phyloP scores from a whole-genome alignment of 2,113 vertebrate species.

The Zeus faber region DNA sequence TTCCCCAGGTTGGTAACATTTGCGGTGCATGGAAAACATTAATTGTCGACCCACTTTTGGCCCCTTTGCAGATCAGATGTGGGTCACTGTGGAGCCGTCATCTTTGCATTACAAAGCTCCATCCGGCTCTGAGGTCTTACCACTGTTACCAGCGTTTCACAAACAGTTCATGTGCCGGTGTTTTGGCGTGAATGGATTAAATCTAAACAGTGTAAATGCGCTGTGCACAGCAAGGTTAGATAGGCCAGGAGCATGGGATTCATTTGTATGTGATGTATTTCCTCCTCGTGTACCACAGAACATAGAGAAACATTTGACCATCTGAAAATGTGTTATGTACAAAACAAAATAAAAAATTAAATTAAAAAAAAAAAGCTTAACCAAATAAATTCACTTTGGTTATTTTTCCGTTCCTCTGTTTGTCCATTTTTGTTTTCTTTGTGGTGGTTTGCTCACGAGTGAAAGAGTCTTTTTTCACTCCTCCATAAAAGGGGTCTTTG shows the following conservation, averaged over 20 bases:
- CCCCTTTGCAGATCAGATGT: constrained; percentile 12
- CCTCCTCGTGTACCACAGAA: too few relatives aligned
- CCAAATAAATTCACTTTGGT: too few relatives aligned
- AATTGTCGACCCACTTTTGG: not conserved
- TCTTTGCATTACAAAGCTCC: not conserved
- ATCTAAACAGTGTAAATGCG: constrained; percentile 16
- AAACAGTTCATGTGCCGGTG: too few relatives aligned
- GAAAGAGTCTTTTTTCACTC: constrained; percentile 4
- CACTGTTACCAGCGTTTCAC: too few relatives aligned
- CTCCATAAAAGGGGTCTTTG: constrained; percentile 41
- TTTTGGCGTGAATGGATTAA: constrained; percentile 5
- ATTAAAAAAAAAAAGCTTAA: not conserved
- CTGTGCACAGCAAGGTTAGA: too few relatives aligned
- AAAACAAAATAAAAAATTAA: not conserved
- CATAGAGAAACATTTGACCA: too few relatives aligned
- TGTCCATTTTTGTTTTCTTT: not conserved
- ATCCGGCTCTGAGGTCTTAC: too few relatives aligned
- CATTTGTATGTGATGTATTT: constrained; percentile 57
- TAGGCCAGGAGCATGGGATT: constrained; percentile 34
- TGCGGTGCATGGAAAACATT: constrained; percentile 15
- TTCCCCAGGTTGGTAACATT: constrained; percentile 40
- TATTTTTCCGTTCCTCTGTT: constrained; percentile 12
- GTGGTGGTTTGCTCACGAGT: constrained; percentile 16
- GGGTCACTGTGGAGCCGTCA: constrained; percentile 14
- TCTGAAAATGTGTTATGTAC: not conserved